Evolutionary conservation across 2,113 vertebrate species (phyloP).

Genomic region (Butastur rufipennis): DNA sequence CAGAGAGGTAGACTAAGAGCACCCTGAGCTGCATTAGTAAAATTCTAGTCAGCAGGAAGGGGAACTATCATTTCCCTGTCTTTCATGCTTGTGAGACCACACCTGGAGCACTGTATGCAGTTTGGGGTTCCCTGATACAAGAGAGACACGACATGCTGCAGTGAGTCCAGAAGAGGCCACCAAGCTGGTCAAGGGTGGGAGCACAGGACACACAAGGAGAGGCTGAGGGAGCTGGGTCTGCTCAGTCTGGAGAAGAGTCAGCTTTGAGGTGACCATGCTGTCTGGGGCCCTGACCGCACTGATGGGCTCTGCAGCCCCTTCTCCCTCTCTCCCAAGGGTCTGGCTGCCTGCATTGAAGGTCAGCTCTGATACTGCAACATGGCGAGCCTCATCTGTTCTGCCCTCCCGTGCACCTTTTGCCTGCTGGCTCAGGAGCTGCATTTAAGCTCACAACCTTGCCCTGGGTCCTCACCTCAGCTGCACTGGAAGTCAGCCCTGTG

Average conservation of each 20-base stretch:
- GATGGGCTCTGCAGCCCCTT: not conserved
- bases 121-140: not conserved
- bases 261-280: not conserved
- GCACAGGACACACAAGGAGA: not conserved
- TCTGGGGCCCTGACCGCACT: not conserved
- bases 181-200: not conserved
- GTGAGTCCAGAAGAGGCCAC: not conserved
- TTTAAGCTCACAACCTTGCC: not conserved
- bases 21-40: not conserved
- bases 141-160: not conserved
- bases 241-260: not conserved
- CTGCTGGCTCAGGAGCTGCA: not conserved
- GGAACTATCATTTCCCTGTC: not conserved
- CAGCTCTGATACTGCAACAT: not conserved
- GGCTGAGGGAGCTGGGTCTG: not conserved
- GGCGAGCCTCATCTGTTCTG: not conserved
- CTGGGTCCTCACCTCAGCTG: not conserved
- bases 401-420: not conserved
- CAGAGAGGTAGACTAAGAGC: not conserved
- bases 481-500: not conserved
- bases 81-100: not conserved
- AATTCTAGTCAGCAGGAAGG: not conserved
- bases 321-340: not conserved
- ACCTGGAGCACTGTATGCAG: not conserved
- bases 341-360: not conserved